Base-by-base conservation (phyloP, 2,113 vertebrate genomes). In the Entomyzon cyanotis region DNA sequence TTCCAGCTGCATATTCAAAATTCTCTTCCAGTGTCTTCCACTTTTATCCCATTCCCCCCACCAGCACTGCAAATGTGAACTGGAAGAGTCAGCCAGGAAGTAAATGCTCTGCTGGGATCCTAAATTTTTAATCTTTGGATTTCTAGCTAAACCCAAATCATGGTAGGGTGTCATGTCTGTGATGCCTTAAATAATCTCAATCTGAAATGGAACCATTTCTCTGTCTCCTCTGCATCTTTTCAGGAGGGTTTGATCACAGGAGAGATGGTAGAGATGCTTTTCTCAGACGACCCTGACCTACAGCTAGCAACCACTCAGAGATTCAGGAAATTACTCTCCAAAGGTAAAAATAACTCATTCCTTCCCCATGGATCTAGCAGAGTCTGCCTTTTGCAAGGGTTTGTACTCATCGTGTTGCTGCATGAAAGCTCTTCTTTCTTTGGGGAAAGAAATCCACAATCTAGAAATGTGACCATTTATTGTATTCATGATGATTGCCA, bases 181-280 rank as follows among this genome's bases (percentile, higher is more conserved):
- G 31, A 9, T 58, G 22, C 22, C 27, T 82, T 39, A 13, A 79
- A 37, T 52, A 12, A 60, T 31, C 37, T 59, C 5, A 2, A 25
- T 20, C 5, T 81, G 73, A 77, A 79, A 11, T 30, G 3, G 18
- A 84, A 12, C 9, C 7, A 4, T 71, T 77, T 8, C 49, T 74
- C 27, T 93, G 18, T 70, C 63, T 59, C 47, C 11, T 80, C 53
- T 64, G 31, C 84, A 11, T 55, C 65, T 56, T 94, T 84, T n/a
- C 89, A 99, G 99, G 99, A 99, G 95, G 98, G 99, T 65, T 98
- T 99, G 80, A 99, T 99, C 94, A 99, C 99, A 75, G 98, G 98
- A 96, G 99, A 99, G 83, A 99, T 99, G 99, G 99, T 99, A 15
- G 99, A 99, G 96, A 99, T 99, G 99, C 98, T 99, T 79, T 99